Conservation (phyloP, 2,888 invertebrate genomes). For the Lasioglossum lativentre region DNA sequence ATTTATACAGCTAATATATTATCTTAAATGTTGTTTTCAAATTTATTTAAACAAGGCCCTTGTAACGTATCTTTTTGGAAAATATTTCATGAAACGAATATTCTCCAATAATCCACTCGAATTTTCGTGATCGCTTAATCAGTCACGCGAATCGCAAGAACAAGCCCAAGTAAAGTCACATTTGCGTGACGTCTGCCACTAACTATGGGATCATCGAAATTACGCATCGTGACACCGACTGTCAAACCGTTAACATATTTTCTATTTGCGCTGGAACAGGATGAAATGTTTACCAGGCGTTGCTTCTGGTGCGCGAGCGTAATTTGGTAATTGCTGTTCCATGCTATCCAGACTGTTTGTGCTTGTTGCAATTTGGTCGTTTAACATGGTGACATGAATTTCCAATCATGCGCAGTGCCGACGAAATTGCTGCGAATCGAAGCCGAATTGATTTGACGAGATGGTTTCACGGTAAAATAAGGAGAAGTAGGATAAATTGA, state of each 20-base stretch:
- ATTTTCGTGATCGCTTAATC: not conserved
- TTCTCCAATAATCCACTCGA: not conserved
- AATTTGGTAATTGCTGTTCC: constrained; percentile 28
- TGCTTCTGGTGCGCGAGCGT: not conserved
- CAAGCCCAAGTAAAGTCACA: constrained; percentile 1
- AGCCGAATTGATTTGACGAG: not conserved
- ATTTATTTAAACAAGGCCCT: too few species aligned
- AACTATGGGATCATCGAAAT: constrained; percentile 2
- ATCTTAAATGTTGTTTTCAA: too few species aligned
- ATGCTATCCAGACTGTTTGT: constrained; percentile 7
- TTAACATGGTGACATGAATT: constrained; percentile 17
- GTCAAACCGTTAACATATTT: not conserved
- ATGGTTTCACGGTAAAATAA: not conserved
- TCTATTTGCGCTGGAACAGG: not conserved
- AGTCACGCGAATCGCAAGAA: not conserved
- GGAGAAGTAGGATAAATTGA: not conserved
- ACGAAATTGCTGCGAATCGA: not conserved
- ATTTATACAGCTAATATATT: too few species aligned
- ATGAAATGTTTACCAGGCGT: not conserved
- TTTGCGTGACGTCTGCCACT: not conserved
- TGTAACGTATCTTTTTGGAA: not conserved
- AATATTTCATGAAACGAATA: not conserved
- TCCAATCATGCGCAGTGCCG: constrained; percentile 4
- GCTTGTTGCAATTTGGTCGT: not conserved
- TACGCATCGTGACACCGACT: not conserved